Evolutionary conservation across 2,888 invertebrate genomes (phyloP).

Genomic region (Ormyrus labotus): DNA sequence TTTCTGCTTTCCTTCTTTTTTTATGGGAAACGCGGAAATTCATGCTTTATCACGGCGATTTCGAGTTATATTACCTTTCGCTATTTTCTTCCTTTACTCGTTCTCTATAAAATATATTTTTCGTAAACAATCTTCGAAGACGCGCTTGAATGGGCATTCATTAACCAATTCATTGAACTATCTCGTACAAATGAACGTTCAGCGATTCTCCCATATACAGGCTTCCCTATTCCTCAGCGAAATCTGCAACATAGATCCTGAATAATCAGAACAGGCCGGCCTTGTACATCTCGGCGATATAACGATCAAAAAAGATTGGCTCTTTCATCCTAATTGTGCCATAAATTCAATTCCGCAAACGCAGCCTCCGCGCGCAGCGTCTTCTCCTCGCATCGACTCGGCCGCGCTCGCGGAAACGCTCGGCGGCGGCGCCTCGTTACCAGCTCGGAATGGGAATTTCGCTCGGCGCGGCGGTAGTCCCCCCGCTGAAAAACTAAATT

Average conservation of each 20-base stretch:
- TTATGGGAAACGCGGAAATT: conserved; percentile 17
- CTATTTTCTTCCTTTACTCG: background rate
- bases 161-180: too few relatives aligned
- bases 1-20: conserved; percentile 1
- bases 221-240: background rate
- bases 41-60: conserved; percentile 25
- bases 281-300: conserved; percentile 26
- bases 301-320: conserved; percentile 21
- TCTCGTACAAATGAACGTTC: background rate
- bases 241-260: background rate
- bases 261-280: background rate
- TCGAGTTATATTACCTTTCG: conserved; percentile 23
- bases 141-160: too few relatives aligned
- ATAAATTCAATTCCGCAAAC: conserved; percentile 34
- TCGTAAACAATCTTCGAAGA: background rate
- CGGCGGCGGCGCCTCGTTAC: conserved; percentile 26
- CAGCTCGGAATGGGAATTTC: conserved; percentile 3
- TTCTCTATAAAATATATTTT: background rate
- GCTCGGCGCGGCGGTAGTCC: background rate
- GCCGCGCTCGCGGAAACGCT: conserved; percentile 12
- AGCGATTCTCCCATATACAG: conserved; percentile 5
- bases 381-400: background rate
- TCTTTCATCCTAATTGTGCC: conserved; percentile 35
- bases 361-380: background rate
- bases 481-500: conserved; percentile 6